Evolutionary conservation across 2,113 vertebrate genomes (phyloP).

Genomic region (Uria lomvia): DNA sequence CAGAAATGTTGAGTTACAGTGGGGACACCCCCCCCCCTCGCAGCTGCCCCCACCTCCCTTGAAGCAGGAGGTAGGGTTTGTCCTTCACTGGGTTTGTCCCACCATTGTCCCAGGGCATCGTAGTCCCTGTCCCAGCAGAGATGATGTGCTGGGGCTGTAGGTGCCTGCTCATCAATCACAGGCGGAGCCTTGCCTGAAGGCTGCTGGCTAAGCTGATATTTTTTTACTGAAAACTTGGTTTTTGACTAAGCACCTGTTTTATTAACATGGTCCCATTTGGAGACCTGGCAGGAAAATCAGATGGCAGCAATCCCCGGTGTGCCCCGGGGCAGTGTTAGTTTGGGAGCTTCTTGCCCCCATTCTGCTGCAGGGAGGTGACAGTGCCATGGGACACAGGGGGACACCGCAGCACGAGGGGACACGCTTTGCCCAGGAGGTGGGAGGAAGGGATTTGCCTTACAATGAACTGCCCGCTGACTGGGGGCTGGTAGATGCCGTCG

Average conservation of each 20-base stretch:
- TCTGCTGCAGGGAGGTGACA: not conserved
- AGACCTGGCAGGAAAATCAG: not conserved
- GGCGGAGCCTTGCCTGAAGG: not conserved
- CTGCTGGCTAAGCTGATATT: not conserved
- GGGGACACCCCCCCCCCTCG: rapidly evolving
- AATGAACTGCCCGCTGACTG: conserved; percentile 63
- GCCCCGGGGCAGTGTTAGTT: not conserved
- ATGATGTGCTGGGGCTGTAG: not conserved
- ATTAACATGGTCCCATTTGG: not conserved
- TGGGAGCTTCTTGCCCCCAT: not conserved
- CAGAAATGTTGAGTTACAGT: not conserved
- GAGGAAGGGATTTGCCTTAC: conserved; percentile 46
- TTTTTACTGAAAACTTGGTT: not conserved
- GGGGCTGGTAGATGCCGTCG: conserved; percentile 70
- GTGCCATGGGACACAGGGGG: rapidly evolving
- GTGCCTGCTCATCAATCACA: not conserved
- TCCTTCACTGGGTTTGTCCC: not conserved
- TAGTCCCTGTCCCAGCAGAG: not conserved
- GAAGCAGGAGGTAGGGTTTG: not conserved
- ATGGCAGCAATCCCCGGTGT: not conserved
- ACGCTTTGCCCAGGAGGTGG: rapidly evolving
- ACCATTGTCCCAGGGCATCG: too few species aligned
- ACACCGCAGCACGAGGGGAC: not conserved
- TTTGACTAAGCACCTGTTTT: not conserved
- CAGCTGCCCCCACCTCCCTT: not conserved